A percentile compares a stretch with the other conserved stretches of the same genome.
Conservation (phyloP, 1,140 invertebrate species). For the Bacillus rossius region DNA sequence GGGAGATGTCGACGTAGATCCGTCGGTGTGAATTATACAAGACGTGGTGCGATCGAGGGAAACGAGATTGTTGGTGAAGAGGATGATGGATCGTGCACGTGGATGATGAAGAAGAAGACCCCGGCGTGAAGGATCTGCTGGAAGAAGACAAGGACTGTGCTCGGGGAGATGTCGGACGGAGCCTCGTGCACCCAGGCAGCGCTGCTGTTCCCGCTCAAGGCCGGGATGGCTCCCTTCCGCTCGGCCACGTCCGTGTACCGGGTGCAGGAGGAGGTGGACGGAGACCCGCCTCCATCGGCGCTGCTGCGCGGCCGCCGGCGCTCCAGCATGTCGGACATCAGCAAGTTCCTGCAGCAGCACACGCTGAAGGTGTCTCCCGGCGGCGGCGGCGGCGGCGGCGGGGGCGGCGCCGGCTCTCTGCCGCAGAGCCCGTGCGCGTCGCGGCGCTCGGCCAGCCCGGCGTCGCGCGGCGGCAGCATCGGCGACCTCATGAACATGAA, state of each 20-base stretch:
- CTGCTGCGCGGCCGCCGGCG: slow-evolving; percentile 58
- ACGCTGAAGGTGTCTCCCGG: neutral
- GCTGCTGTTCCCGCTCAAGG: slow-evolving; percentile 52
- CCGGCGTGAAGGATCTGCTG: too few relatives aligned
- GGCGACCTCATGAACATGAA: slow-evolving; percentile 72
- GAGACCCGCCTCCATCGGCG: slow-evolving; percentile 30
- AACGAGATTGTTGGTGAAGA: too few relatives aligned
- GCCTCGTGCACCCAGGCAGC: slow-evolving; percentile 45
- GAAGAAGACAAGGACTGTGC: too few relatives aligned
- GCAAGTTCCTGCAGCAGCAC: slow-evolving; percentile 44
- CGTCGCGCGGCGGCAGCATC: slow-evolving; percentile 55
- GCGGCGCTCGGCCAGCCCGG: slow-evolving; percentile 44
- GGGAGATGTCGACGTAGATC: too few relatives aligned
- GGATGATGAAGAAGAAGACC: too few relatives aligned
- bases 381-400: neutral
- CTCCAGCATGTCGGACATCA: slow-evolving; percentile 64
- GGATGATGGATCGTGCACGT: too few relatives aligned
- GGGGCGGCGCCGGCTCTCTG: neutral
- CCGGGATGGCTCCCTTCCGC: slow-evolving; percentile 52
- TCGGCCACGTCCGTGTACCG: slow-evolving; percentile 39
- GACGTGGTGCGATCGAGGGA: too few relatives aligned
- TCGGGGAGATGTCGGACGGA: too few relatives aligned
- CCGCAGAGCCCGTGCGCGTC: slow-evolving; percentile 45
- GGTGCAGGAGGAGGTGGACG: slow-evolving; percentile 30
- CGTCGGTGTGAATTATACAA: too few relatives aligned